Conservation (phyloP, 2,797 vertebrate species). For the Hapalemur alaotrensis region DNA sequence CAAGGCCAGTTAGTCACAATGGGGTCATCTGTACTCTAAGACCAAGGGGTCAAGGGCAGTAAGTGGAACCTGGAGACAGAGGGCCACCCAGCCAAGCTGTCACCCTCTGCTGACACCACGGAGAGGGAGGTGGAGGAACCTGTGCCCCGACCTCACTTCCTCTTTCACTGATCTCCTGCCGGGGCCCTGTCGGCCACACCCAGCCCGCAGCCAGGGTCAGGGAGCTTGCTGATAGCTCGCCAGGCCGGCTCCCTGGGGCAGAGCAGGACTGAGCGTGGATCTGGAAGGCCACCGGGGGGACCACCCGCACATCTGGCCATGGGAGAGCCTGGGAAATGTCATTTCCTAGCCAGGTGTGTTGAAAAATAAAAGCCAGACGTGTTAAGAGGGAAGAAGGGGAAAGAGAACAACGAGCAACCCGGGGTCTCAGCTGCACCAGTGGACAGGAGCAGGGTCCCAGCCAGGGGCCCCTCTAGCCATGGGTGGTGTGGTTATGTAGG, state of each 20-base stretch:
- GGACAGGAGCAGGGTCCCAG: neutral
- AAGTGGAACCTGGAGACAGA: neutral
- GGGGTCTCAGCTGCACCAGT: neutral
- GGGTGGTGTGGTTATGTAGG: accelerated
- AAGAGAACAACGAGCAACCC: accelerated
- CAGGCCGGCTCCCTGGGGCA: neutral
- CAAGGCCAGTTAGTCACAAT: neutral
- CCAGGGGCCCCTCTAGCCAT: accelerated
- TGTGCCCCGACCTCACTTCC: neutral
- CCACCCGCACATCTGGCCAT: neutral
- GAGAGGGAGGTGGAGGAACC: neutral
- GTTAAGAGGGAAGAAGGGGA: neutral
- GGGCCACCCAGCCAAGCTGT: neutral
- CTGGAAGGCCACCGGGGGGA: neutral
- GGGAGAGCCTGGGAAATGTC: neutral
- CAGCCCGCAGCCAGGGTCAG: neutral
- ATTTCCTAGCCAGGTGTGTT: neutral
- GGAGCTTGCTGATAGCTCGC: neutral
- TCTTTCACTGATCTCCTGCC: neutral
- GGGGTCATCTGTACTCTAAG: neutral
- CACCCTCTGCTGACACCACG: neutral
- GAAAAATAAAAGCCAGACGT: neutral
- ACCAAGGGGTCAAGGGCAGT: neutral
- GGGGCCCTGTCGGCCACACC: neutral
- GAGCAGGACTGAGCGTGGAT: neutral